Evolutionary conservation across 37 sponge, comb jelly and placozoan genomes (phyloP), one percentile per base, ranked within the genome.

Genomic region (Theonella swinhoei): DNA sequence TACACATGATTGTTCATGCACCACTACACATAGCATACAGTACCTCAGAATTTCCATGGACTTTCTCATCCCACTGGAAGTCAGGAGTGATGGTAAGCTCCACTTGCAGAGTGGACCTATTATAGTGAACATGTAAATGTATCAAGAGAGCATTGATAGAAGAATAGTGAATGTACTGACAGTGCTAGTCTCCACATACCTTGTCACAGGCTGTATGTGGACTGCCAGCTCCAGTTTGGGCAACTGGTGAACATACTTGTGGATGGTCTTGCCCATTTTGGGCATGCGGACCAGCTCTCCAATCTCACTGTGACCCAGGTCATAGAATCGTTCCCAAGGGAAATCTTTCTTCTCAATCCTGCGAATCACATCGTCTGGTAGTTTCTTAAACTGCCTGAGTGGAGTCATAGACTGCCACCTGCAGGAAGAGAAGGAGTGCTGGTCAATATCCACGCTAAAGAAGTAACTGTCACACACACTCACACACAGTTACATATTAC

Each of bases 341-440:
- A 99, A 99, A 70, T 96, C 97, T 63, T 96, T 96, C 88, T 96
- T 96, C 89, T 99, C 99, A 59, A 99, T 92, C 84, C 95, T 92
- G 58, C 89, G 84, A 35, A 96, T 80, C 4, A 99, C 97, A 80
- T 99, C 99, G 42, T 92, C 93, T 20, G 99, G 93, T 20, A 99
- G 89, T 76, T 94, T 96, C 94, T 89, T 92, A 78, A 99, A 99
- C 91, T 99, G 99, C 29, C 97, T 83, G 33, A 99, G 92, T 4
- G 99, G 99, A 68, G 92, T 95, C 99, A 99, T 99, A 3, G 97
- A 97, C 31, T 88, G 90, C 99, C 99, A 99, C 96, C 96, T 96
- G 42, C 31, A 79, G 26, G n/a, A 70, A 24, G 1, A 17, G 70
- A 28, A 36, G 30, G 76, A 75, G 59, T 26, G 60, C 22, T 31